Conservation (phyloP, 2,113 vertebrate genomes). For the Spheniscus mendiculus region DNA sequence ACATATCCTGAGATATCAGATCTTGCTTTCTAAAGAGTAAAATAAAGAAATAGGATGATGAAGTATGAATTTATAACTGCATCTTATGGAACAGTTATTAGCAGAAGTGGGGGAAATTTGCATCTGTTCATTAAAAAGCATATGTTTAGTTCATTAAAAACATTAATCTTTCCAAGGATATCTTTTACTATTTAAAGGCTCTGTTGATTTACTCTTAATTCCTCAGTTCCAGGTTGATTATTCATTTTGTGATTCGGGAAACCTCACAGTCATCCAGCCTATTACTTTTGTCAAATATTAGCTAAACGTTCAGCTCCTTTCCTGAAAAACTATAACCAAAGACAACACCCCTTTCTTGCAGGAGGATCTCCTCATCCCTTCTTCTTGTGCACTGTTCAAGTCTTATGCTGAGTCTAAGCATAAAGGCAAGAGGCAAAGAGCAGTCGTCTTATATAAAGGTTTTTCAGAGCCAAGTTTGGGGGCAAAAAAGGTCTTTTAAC, state of each 20-base stretch:
- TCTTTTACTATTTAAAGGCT: constrained; percentile 24
- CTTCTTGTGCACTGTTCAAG: background rate
- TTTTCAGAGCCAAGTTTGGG: background rate
- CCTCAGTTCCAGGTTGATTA: background rate
- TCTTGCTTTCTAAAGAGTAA: background rate
- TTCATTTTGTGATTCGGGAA: background rate
- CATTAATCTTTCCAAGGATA: constrained; percentile 12
- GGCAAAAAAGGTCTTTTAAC: background rate
- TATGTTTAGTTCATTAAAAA: constrained; percentile 21
- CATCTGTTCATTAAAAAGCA: constrained; percentile 40
- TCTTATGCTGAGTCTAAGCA: background rate
- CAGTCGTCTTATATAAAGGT: fast-evolving
- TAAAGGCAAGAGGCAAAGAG: background rate
- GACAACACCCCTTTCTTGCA: background rate
- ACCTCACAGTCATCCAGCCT: background rate
- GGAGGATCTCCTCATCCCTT: background rate
- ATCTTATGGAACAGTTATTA: background rate
- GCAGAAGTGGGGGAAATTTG: background rate
- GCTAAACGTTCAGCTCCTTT: background rate
- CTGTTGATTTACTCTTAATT: background rate
- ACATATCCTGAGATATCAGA: fast-evolving
- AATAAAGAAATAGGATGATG: background rate
- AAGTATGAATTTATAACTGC: background rate
- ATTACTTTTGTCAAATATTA: background rate
- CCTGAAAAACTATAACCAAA: background rate